These are phyloP conservation scores for Pundamilia nyererei DNA, from an alignment of 2,113 vertebrate genomes.

Conservation along the genomic window DNA sequence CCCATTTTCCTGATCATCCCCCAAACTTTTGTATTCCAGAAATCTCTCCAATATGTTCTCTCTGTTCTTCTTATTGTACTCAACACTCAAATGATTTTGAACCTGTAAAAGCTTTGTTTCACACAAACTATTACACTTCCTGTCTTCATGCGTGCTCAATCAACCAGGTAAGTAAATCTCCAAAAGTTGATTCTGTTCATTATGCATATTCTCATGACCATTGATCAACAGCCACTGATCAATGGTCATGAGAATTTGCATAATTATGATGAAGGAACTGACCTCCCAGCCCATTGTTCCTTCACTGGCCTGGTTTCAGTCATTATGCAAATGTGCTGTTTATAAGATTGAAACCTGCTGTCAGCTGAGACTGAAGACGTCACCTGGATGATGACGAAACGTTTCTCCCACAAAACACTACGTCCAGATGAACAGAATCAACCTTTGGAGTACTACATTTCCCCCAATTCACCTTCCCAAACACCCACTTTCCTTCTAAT, in stretches of 20 bases:
- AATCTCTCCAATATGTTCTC: background rate
- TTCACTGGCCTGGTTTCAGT: fast-evolving
- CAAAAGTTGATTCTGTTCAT: background rate
- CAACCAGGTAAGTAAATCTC: background rate
- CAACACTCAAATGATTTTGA: background rate
- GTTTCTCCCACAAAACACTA: background rate
- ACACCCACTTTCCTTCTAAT: background rate
- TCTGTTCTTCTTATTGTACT: background rate
- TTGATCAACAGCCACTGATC: background rate
- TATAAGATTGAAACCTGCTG: background rate
- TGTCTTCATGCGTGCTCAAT: background rate
- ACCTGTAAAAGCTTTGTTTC: background rate
- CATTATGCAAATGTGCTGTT: fast-evolving
- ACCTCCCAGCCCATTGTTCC: background rate
- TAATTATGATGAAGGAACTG: background rate
- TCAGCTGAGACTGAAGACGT: background rate
- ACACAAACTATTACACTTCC: fast-evolving
- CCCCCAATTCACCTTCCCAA: background rate
- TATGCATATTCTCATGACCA: background rate
- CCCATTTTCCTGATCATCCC: background rate
- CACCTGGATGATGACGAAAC: background rate
- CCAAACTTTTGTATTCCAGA: background rate
- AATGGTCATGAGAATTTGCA: background rate
- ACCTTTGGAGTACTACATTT: background rate
- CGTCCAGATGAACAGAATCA: background rate